Conservation (phyloP, 2,888 invertebrate species). For the Boloria euphrosyne region DNA sequence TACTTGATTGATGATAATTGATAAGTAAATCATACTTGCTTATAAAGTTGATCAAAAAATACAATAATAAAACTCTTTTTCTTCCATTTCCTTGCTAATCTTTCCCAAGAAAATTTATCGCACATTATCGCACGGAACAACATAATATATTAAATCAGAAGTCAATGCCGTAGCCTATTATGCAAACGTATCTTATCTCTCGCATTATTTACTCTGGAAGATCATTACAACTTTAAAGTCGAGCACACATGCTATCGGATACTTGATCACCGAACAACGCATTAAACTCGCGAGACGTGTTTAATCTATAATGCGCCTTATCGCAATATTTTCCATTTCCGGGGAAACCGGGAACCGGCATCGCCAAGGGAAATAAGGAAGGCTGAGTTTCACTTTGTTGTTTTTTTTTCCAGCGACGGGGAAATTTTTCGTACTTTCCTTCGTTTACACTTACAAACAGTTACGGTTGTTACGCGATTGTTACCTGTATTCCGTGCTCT, state of each 20-base stretch:
- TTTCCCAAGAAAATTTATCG: background rate
- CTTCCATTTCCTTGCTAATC: background rate
- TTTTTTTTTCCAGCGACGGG: slow-evolving; percentile 59
- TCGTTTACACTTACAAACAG: slow-evolving; percentile 79
- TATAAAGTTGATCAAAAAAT: too few species aligned
- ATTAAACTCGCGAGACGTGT: slow-evolving; percentile 72
- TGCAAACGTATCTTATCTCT: slow-evolving; percentile 59
- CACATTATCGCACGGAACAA: slow-evolving; percentile 5
- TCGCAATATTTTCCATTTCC: slow-evolving; percentile 83
- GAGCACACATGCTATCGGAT: slow-evolving; percentile 58
- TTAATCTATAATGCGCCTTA: slow-evolving; percentile 82
- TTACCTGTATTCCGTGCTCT: slow-evolving; percentile 68
- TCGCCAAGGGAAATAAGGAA: slow-evolving; percentile 81
- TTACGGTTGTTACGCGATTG: slow-evolving; percentile 73
- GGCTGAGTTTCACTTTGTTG: slow-evolving; percentile 80
- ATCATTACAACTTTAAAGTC: slow-evolving; percentile 64
- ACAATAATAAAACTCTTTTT: background rate
- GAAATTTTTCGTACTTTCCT: slow-evolving; percentile 74
- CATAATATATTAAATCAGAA: slow-evolving; percentile 23
- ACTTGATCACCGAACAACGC: slow-evolving; percentile 67
- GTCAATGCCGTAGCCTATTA: slow-evolving; percentile 43
- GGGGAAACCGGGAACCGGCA: slow-evolving; percentile 67
- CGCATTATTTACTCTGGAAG: slow-evolving; percentile 59
- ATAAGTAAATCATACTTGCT: too few species aligned
- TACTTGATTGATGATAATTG: too few species aligned